These are phyloP conservation scores for Daubentonia madagascariensis DNA, from an alignment of 2,113 vertebrate genomes.

Conservation along the genomic window DNA sequence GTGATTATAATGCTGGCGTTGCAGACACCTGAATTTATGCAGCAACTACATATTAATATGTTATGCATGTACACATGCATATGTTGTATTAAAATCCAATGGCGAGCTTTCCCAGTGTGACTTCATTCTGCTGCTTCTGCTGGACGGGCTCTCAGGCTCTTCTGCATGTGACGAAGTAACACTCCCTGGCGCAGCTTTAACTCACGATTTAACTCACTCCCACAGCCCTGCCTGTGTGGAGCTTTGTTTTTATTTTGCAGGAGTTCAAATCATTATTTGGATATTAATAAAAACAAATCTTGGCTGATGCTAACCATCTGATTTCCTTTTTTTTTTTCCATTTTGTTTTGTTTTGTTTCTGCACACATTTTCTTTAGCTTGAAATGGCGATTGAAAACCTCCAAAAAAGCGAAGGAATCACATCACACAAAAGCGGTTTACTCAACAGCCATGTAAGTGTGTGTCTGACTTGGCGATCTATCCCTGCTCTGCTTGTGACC, in stretches of 20 bases:
- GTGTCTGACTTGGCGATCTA: slow-evolving; percentile 67
- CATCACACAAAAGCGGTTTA: slow-evolving; percentile 99
- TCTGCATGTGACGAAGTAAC: slow-evolving; percentile 18
- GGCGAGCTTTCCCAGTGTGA: fast-evolving
- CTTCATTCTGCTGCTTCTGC: background rate
- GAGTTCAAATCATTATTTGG: slow-evolving; percentile 70
- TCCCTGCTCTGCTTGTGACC: slow-evolving; percentile 42
- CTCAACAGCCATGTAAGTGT: slow-evolving; percentile 99
- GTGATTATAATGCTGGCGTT: background rate
- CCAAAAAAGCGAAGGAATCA: slow-evolving; percentile 99
- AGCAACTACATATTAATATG: fast-evolving
- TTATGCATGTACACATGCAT: background rate
- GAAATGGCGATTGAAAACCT: slow-evolving; percentile 99
- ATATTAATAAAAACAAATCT: slow-evolving; percentile 78
- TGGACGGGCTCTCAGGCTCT: background rate
- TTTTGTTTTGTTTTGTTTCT: slow-evolving; percentile 78
- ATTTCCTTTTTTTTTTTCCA: slow-evolving; percentile 89
- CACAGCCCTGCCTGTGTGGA: slow-evolving; percentile 20
- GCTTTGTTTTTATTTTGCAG: slow-evolving; percentile 45
- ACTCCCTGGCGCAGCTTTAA: slow-evolving; percentile 48
- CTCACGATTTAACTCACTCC: slow-evolving; percentile 35
- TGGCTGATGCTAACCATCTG: slow-evolving; percentile 94
- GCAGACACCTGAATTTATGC: background rate
- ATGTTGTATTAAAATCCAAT: fast-evolving
- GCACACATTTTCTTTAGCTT: slow-evolving; percentile 94